These are phyloP conservation scores for Ictalurus furcatus DNA, from an alignment of 2,113 vertebrate species.

Conservation along the genomic window DNA sequence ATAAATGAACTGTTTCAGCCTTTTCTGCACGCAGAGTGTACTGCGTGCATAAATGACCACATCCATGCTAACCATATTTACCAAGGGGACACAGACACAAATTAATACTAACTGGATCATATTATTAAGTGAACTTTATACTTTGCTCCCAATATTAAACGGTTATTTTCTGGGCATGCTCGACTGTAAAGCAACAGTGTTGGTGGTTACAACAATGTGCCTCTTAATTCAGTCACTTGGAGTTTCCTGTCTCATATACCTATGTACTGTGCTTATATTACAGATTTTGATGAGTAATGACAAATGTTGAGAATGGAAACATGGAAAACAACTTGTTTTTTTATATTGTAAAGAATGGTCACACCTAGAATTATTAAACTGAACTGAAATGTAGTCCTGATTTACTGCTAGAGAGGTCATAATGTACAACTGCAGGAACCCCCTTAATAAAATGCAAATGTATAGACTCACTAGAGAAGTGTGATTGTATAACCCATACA, in stretches of 20 bases:
- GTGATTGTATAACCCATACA: neutral
- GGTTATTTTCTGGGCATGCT: neutral
- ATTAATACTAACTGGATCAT: neutral
- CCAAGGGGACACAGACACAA: neutral
- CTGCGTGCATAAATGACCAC: neutral
- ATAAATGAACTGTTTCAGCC: neutral
- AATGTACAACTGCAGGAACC: neutral
- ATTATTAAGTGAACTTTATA: neutral
- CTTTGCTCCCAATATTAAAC: neutral
- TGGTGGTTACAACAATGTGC: neutral
- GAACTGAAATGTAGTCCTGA: neutral
- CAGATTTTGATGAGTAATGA: neutral
- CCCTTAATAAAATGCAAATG: neutral
- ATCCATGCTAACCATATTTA: neutral
- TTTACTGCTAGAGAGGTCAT: neutral
- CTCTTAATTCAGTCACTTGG: neutral
- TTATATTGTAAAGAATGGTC: too few relatives aligned
- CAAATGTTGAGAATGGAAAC: neutral
- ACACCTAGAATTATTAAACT: neutral
- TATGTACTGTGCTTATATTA: neutral
- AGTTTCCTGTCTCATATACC: neutral
- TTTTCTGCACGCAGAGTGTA: neutral
- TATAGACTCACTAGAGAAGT: neutral
- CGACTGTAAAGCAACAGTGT: neutral
- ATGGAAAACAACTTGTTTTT: neutral